A percentile compares a stretch with the other conserved stretches of the same genome.
phyloP scores from a whole-genome alignment of 2,797 vertebrate genomes.

The Xyrichtys novacula region DNA sequence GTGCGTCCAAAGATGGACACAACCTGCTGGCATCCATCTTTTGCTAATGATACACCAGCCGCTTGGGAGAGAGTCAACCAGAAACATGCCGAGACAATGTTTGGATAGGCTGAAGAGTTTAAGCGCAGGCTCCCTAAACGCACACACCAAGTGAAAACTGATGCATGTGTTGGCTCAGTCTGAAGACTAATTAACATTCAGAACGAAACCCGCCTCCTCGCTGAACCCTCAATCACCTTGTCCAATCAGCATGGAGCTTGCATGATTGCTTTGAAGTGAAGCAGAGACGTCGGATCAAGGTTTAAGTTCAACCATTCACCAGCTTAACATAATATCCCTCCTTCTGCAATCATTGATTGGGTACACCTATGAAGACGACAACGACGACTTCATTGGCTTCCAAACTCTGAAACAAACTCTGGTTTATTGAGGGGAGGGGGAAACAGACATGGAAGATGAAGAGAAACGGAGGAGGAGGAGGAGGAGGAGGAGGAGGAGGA shows the following conservation, averaged over 20 bases:
- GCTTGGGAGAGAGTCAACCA: constrained; percentile 13
- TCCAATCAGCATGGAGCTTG: constrained; percentile 66
- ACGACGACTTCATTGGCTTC: constrained; percentile 75
- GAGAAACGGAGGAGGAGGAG: constrained; percentile 1
- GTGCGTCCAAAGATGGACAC: constrained; percentile 52
- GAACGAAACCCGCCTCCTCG: constrained; percentile 55
- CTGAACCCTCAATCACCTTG: constrained; percentile 62
- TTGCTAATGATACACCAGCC: constrained; percentile 32
- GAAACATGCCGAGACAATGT: constrained; percentile 46
- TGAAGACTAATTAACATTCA: constrained; percentile 71
- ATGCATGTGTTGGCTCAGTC: constrained; percentile 58
- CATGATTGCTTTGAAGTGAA: constrained; percentile 83
- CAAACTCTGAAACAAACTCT: constrained; percentile 67
- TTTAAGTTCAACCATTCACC: constrained; percentile 74
- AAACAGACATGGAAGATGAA: constrained; percentile 41
- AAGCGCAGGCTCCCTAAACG: constrained; percentile 15
- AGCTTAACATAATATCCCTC: constrained; percentile 81
- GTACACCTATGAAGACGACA: constrained; percentile 74
- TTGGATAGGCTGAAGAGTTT: constrained; percentile 48
- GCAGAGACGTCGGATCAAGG: constrained; percentile 74
- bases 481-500: not conserved
- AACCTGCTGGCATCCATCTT: constrained; percentile 37
- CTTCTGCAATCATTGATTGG: constrained; percentile 80
- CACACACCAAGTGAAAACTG: constrained; percentile 37
- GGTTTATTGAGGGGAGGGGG: constrained; percentile 32